Percentiles rank a stretch among this genome's conserved stretches.
phyloP scores from a whole-genome alignment of 2,797 vertebrate species.

The Octomys mimax region DNA sequence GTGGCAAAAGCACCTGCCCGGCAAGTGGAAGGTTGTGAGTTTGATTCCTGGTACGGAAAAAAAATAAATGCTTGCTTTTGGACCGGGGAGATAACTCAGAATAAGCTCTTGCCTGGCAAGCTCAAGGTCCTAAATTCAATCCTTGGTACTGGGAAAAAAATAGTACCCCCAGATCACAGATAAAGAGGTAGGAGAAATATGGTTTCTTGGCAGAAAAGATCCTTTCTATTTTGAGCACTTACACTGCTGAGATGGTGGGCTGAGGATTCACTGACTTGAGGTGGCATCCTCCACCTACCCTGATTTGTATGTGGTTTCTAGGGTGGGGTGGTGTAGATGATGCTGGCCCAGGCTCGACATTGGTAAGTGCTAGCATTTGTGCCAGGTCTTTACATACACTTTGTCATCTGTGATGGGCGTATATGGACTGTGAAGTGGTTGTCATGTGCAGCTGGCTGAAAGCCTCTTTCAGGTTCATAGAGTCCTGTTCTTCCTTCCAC shows the following conservation, averaged over 20 bases:
- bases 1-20: no score
- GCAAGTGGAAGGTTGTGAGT: no score
- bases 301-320: no score
- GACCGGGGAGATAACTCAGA: no score
- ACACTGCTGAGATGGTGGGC: neutral
- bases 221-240: neutral
- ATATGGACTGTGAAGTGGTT: neutral
- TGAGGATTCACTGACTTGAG: neutral
- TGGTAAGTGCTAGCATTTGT: neutral
- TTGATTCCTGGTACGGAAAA: no score
- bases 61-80: no score
- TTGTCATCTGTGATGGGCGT: neutral
- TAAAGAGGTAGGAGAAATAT: neutral
- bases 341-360: neutral
- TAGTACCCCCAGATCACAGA: neutral
- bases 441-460: neutral
- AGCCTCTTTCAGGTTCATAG: neutral
- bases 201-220: neutral
- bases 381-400: no score
- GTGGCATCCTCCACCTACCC: neutral
- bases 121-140: no score
- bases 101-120: no score
- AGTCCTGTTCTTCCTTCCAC: neutral
- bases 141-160: no score
- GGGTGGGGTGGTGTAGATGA: neutral